These are phyloP conservation scores for Petrocephalus sullivani DNA, from an alignment of 2,797 vertebrate genomes.

Conservation along the genomic window DNA sequence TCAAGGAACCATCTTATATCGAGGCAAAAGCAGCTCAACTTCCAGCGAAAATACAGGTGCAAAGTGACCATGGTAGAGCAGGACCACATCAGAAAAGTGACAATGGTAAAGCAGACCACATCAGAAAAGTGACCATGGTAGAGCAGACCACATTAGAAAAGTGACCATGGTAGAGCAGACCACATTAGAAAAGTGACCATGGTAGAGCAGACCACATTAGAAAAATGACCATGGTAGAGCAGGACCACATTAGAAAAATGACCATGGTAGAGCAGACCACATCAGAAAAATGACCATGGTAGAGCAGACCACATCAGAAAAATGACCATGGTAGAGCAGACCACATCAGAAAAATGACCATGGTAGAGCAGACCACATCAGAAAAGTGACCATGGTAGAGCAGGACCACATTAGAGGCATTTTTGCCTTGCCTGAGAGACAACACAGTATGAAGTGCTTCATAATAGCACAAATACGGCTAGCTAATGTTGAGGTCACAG, in stretches of 20 bases:
- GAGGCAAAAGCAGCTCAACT: background rate
- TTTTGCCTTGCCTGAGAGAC: background rate
- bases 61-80: background rate
- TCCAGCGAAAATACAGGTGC: background rate
- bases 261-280: background rate
- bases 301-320: background rate
- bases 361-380: background rate
- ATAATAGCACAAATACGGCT: background rate
- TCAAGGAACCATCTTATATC: background rate
- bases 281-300: background rate
- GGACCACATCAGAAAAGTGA: background rate
- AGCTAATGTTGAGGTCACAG: background rate
- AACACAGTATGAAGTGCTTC: background rate
- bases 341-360: background rate
- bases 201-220: background rate
- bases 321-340: background rate
- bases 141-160: background rate
- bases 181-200: background rate
- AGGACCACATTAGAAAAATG: background rate
- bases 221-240: background rate
- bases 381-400: background rate
- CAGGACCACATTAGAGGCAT: background rate
- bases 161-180: background rate
- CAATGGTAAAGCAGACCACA: background rate
- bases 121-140: background rate